phyloP scores from a whole-genome alignment of 1,140 invertebrate genomes.

The Akabosia matsudoensis region DNA sequence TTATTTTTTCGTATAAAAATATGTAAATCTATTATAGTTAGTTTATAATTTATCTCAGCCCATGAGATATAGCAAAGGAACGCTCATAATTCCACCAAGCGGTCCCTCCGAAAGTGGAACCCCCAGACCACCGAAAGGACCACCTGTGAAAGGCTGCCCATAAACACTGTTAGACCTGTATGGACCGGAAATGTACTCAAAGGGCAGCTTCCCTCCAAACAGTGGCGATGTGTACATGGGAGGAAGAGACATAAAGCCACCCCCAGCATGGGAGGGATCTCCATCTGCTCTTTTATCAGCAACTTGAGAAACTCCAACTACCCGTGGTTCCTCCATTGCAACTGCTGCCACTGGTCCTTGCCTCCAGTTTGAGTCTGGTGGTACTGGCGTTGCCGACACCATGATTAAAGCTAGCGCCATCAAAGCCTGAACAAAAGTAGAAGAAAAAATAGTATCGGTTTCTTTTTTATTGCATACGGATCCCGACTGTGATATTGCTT shows the following conservation, averaged over 20 bases:
- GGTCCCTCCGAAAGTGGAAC: background rate
- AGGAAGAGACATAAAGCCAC: background rate
- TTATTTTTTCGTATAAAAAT: too few relatives aligned
- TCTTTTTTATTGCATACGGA: too few relatives aligned
- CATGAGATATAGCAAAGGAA: background rate
- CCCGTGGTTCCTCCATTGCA: background rate
- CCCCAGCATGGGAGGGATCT: background rate
- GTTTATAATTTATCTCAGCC: background rate
- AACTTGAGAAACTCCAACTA: background rate
- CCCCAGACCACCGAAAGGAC: slow-evolving; percentile 11
- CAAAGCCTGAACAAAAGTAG: background rate
- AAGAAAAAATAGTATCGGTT: too few relatives aligned
- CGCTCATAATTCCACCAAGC: background rate
- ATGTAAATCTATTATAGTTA: background rate
- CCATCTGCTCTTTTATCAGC: background rate
- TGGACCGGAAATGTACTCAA: slow-evolving; percentile 1
- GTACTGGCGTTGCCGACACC: background rate
- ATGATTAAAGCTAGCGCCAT: background rate
- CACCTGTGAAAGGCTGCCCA: background rate
- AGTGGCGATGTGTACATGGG: background rate
- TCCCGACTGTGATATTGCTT: background rate
- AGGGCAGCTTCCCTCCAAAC: background rate
- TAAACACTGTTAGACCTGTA: background rate
- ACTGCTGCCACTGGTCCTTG: background rate
- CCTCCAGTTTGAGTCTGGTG: background rate